Evolutionary conservation across 2,888 invertebrate genomes (phyloP), one percentile per base, ranked within the genome.

Genomic region (Drosophila kuntzei): DNA sequence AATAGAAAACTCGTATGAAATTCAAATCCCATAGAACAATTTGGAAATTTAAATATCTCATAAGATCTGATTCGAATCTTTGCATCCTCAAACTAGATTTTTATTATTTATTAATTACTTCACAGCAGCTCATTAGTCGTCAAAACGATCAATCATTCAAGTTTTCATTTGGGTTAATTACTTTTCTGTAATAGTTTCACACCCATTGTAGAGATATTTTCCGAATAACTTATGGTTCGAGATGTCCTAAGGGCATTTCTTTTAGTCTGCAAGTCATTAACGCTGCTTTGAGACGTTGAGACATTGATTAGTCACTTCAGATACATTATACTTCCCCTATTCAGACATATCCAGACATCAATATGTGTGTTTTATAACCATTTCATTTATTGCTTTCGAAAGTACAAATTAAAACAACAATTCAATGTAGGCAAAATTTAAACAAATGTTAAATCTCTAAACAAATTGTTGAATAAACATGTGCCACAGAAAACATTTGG

Each of bases 231-330:
- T 47, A 36, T 54, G 43, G 7, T 49, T 16, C 14, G 11, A 16
- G 36, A 41, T 59, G 62, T 66, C 67, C 70, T 55, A 29, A 54
- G 76, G 75, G 62, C 57, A 68, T 69, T 69, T 80, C 69, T 77
- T 85, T 82, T 86, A 70, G 67, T 78, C 76, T 72, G 71, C 47
- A 67, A 78, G 68, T 80, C 86, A 82, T 82, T 86, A 83, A 62
- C 43, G 61, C 34, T 54, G 37, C 76, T 72, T 62, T 62, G 55
- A 61, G 65, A 41, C 65, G 53, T 50, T 66, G 53, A 72, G 55
- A 55, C 75, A 73, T 79, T 81, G 78, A 82, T 70, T 69, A 78
- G 68, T 69, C 58, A 64, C 61, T 65, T 59, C 34, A 46, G 20
- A 25, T 41, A 22, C 47, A 59, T 76, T 75, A 55, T 37, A 27